A percentile compares a stretch with the other conserved stretches of the same genome.
Conservation (phyloP, 2,113 vertebrate species). For the Athene cunicularia region DNA sequence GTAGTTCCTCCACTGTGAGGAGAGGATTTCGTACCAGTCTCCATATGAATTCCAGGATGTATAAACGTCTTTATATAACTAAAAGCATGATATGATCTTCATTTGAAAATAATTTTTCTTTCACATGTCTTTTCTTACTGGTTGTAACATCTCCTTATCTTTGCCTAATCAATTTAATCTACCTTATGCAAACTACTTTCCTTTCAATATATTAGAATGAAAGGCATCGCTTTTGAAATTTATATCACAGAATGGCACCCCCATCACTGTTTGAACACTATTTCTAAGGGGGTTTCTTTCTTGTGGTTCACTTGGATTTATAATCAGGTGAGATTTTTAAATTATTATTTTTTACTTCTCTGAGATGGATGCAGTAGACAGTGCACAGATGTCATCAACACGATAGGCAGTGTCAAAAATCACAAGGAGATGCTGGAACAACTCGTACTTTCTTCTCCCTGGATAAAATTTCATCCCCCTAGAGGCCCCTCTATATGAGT, state of each 20-base stretch:
- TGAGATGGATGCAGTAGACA: background rate
- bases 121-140: background rate
- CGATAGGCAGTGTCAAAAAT: background rate
- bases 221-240: background rate
- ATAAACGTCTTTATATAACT: background rate
- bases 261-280: background rate
- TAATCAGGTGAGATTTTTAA: background rate
- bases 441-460: background rate
- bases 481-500: background rate
- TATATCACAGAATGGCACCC: background rate
- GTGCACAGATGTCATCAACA: rapidly evolving
- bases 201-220: background rate
- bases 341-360: background rate
- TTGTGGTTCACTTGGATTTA: background rate
- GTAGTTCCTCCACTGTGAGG: background rate
- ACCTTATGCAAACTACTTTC: background rate
- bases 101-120: background rate
- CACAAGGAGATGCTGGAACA: background rate
- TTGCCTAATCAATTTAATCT: background rate
- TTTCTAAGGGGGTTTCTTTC: background rate
- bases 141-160: background rate
- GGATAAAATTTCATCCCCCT: background rate
- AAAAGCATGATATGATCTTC: background rate
- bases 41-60: background rate
- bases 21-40: background rate